phyloP scores from a whole-genome alignment of 2,797 vertebrate species.

The Ficedula albicollis region DNA sequence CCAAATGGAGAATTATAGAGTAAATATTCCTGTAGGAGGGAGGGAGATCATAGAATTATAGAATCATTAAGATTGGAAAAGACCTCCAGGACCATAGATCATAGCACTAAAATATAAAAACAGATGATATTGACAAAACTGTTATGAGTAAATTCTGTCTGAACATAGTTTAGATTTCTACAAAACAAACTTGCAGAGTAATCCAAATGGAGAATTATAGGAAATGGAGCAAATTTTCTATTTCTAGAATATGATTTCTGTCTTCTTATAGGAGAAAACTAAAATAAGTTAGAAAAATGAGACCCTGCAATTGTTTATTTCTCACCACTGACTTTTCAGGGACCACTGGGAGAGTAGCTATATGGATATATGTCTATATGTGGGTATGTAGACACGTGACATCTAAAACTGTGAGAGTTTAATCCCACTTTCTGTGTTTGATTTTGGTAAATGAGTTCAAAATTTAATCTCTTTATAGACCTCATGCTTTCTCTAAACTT shows the following conservation, averaged over 20 bases:
- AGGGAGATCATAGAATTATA: background rate
- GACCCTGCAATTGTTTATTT: background rate
- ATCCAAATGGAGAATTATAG: background rate
- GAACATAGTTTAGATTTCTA: background rate
- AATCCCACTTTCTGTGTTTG: background rate
- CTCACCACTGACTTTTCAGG: background rate
- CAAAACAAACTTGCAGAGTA: background rate
- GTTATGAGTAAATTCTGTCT: background rate
- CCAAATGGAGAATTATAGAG: background rate
- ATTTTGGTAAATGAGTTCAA: background rate
- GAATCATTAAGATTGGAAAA: background rate
- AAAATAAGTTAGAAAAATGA: background rate
- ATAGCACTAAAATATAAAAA: background rate
- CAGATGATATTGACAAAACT: background rate
- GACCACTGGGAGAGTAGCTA: background rate
- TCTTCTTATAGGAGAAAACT: background rate
- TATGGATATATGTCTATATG: background rate
- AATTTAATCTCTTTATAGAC: background rate
- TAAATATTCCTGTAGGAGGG: background rate
- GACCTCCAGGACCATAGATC: background rate
- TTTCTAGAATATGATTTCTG: background rate
- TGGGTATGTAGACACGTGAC: background rate
- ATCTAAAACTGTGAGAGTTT: background rate
- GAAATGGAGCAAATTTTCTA: background rate
- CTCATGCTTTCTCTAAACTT: background rate